Conservation (phyloP, 2,113 vertebrate genomes). For the Colossoma macropomum region DNA sequence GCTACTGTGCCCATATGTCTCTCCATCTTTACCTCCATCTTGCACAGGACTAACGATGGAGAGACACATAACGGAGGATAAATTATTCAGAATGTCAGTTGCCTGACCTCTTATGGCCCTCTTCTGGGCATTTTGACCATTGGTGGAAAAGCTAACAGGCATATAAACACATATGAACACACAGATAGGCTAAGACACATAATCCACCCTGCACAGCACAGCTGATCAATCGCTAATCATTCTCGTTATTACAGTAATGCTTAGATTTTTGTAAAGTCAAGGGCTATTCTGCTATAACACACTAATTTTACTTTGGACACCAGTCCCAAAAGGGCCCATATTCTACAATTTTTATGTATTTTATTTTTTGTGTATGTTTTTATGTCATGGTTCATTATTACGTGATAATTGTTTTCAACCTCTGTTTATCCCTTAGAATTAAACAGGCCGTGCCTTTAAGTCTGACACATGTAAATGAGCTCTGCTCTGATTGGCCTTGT, state of each 20-base stretch:
- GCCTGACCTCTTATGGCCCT: slow-evolving; percentile 36
- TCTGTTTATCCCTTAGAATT: too few species aligned
- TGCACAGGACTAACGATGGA: slow-evolving; percentile 36
- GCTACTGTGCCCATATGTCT: slow-evolving; percentile 34
- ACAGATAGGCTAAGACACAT: background rate
- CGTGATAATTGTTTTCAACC: too few species aligned
- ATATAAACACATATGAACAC: slow-evolving; percentile 10
- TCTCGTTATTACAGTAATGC: background rate
- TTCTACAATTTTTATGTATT: too few species aligned
- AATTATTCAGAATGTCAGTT: slow-evolving; percentile 44
- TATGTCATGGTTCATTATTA: too few species aligned
- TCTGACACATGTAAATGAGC: too few species aligned
- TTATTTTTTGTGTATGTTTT: too few species aligned
- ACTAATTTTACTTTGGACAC: background rate
- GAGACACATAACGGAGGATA: slow-evolving; percentile 40
- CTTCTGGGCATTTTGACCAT: slow-evolving; percentile 16
- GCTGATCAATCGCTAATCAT: background rate
- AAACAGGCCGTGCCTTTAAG: too few species aligned
- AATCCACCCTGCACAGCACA: background rate
- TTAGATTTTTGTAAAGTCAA: slow-evolving; percentile 33
- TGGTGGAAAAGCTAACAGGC: slow-evolving; percentile 21
- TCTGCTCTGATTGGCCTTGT: too few species aligned
- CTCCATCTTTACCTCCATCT: slow-evolving; percentile 11
- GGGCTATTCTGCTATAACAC: slow-evolving; percentile 32
- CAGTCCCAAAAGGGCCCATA: too few species aligned